These are phyloP conservation scores for Myathropa florea DNA, from an alignment of 2,888 invertebrate species.

Conservation along the genomic window DNA sequence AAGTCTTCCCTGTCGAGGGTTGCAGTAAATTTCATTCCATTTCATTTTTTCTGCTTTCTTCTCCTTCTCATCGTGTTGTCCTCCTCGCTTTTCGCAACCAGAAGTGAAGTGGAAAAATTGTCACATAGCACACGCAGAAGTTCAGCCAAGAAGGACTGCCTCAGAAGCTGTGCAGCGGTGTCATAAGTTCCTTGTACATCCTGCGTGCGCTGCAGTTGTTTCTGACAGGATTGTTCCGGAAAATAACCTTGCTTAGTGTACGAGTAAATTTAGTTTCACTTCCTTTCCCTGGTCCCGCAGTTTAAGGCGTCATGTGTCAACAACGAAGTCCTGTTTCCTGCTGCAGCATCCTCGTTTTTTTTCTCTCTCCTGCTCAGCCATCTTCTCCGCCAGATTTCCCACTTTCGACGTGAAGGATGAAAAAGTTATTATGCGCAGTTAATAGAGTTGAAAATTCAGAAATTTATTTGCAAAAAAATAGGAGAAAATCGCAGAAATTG, in stretches of 20 bases:
- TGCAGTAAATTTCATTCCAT: conserved; percentile 31
- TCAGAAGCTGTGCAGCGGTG: conserved; percentile 17
- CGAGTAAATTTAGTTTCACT: conserved; percentile 28
- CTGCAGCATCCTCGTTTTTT: conserved; percentile 22
- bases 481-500: conserved; percentile 20
- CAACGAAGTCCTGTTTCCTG: conserved; percentile 52
- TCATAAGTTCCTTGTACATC: conserved; percentile 62
- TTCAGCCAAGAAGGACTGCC: conserved; percentile 9
- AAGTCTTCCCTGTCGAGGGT: not conserved
- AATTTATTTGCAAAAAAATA: conserved; percentile 13
- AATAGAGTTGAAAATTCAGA: conserved; percentile 62
- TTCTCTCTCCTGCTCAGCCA: not conserved
- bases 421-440: conserved; percentile 50
- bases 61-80: not conserved
- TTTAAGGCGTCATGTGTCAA: conserved; percentile 51
- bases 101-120: conserved; percentile 70
- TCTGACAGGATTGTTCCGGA: conserved; percentile 62
- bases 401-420: conserved; percentile 7
- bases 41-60: not conserved
- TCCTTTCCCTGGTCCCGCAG: not conserved
- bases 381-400: not conserved
- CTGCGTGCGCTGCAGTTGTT: conserved; percentile 69
- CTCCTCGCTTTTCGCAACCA: conserved; percentile 9
- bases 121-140: conserved; percentile 70
- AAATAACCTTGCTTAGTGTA: conserved; percentile 45